Evolutionary conservation across 1,140 invertebrate genomes (phyloP).

Genomic region (Lysiphlebus fabarum): DNA sequence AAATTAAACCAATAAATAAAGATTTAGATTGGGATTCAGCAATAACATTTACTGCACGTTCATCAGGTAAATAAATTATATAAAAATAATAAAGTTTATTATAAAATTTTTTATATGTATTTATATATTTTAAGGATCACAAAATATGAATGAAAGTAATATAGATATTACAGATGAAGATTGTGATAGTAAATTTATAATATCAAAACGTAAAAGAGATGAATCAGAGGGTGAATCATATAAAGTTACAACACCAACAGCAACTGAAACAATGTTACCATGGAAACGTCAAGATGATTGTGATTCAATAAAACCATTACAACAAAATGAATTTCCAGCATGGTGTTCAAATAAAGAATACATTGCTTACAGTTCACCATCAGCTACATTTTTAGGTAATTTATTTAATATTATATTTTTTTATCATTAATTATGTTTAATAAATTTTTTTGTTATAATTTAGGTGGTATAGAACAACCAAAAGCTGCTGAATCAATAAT

Average conservation of each 20-base stretch:
- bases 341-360: conserved; percentile 93
- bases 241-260: conserved; percentile 78
- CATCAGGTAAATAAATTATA: conserved; percentile 61
- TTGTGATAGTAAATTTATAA: conserved; percentile 20
- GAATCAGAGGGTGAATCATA: conserved; percentile 54
- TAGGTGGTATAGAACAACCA: conserved; percentile 55
- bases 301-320: conserved; percentile 66
- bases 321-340: conserved; percentile 84
- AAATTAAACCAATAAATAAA: conserved; percentile 56
- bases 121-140: conserved; percentile 23
- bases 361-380: conserved; percentile 85
- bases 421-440: background rate
- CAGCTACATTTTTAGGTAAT: conserved; percentile 83
- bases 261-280: conserved; percentile 80
- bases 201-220: conserved; percentile 17
- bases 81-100: conserved; percentile 38
- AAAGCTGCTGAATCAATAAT: conserved; percentile 53
- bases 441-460: conserved; percentile 26
- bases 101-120: conserved; percentile 37
- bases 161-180: conserved; percentile 29
- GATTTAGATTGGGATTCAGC: conserved; percentile 78
- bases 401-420: conserved; percentile 6
- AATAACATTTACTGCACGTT: conserved; percentile 81
- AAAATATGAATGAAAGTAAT: conserved; percentile 22
- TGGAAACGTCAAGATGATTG: conserved; percentile 82